A percentile compares a stretch with the other conserved stretches of the same genome.
Conservation (phyloP, 2,113 vertebrate species). For the Rhineura floridana region DNA sequence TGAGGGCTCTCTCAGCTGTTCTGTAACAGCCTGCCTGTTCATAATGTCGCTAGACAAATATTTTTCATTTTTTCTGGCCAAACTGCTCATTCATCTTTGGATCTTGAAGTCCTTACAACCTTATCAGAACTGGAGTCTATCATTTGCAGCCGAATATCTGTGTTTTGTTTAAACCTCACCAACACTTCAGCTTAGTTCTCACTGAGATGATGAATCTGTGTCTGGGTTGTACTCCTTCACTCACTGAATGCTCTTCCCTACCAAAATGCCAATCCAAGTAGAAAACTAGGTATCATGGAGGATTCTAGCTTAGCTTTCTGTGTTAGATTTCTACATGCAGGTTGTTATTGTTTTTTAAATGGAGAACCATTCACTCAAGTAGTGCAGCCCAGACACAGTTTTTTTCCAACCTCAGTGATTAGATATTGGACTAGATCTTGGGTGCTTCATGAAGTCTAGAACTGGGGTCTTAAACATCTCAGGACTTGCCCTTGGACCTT, state of each 20-base stretch:
- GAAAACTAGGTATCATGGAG: not conserved
- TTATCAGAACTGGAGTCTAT: not conserved
- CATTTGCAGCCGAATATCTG: not conserved
- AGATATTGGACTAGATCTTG: not conserved
- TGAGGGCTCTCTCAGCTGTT: not conserved
- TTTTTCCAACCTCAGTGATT: not conserved
- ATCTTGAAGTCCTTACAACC: not conserved
- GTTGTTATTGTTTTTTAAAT: not conserved
- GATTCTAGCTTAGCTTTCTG: not conserved
- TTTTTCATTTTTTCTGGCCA: no score
- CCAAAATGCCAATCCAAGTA: not conserved
- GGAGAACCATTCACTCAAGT: not conserved
- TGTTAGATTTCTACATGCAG: not conserved
- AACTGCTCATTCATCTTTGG: not conserved
- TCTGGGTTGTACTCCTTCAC: not conserved
- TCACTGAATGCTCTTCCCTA: not conserved
- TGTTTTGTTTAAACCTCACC: not conserved
- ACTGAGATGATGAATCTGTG: not conserved
- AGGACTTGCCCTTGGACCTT: not conserved
- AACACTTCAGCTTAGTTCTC: not conserved
- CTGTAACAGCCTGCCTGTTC: not conserved
- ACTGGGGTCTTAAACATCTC: not conserved
- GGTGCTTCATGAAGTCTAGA: not conserved
- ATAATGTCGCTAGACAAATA: not conserved
- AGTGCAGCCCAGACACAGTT: not conserved